A percentile compares a stretch with the other conserved stretches of the same genome.
Evolutionary conservation across 2,113 vertebrate species (phyloP).

Genomic region (Garra rufa): DNA sequence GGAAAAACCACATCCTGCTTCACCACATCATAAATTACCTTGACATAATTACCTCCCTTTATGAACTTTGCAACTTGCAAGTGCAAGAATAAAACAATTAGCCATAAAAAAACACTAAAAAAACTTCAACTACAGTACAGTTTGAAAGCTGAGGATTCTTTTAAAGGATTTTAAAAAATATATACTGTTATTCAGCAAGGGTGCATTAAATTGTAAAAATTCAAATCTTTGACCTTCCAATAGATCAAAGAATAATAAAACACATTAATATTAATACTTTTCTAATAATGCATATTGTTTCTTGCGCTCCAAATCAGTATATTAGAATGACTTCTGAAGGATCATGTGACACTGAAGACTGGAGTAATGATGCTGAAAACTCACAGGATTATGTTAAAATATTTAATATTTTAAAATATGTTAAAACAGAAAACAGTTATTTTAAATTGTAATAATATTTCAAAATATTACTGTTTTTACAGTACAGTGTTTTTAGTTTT

Average conservation of each 20-base stretch:
- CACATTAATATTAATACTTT: neutral
- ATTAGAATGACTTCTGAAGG: too few relatives aligned
- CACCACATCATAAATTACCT: neutral
- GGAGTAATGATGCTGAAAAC: too few relatives aligned
- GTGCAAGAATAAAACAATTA: neutral
- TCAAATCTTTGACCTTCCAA: neutral
- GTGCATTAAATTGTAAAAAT: neutral
- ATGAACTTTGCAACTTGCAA: neutral
- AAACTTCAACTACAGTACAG: too few relatives aligned
- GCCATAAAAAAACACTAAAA: too few relatives aligned
- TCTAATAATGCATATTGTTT: neutral
- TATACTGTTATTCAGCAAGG: neutral
- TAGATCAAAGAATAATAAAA: neutral
- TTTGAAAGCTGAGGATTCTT: too few relatives aligned
- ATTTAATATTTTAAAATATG: too few relatives aligned
- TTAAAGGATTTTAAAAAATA: neutral
- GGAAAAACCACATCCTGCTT: neutral
- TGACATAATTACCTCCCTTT: neutral
- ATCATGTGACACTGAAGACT: too few relatives aligned
- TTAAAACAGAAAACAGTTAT: too few relatives aligned
- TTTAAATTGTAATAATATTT: too few relatives aligned
- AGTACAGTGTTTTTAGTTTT: too few relatives aligned
- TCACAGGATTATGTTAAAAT: too few relatives aligned
- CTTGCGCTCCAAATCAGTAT: neutral
- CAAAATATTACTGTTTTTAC: too few relatives aligned